These are phyloP conservation scores for Calliphora vomitoria DNA, from an alignment of 2,888 invertebrate genomes.

Conservation along the genomic window DNA sequence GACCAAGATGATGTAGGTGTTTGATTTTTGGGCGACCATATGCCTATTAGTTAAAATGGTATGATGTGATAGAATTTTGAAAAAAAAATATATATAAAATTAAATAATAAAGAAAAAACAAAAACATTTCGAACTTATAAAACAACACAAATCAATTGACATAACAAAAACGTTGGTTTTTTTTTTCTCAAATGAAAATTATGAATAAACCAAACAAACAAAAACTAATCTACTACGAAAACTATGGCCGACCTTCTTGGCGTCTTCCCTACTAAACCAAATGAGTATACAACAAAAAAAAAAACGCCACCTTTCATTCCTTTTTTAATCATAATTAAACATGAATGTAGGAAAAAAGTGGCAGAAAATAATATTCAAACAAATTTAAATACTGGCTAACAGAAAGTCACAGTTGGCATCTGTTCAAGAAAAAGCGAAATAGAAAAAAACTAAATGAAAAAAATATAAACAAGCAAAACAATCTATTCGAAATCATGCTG, in stretches of 20 bases:
- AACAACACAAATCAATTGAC: conserved; percentile 60
- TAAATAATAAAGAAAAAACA: conserved; percentile 10
- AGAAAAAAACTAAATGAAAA: conserved; percentile 57
- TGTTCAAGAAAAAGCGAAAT: conserved; percentile 78
- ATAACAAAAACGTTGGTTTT: conserved; percentile 51
- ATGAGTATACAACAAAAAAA: conserved; percentile 5
- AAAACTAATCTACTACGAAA: conserved; percentile 27
- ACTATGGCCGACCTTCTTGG: conserved; percentile 46
- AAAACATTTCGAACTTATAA: conserved; percentile 45
- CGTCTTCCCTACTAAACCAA: conserved; percentile 54
- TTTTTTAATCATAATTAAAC: conserved; percentile 58
- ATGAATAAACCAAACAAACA: conserved; percentile 58
- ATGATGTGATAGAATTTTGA: conserved; percentile 36
- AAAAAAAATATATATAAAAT: conserved; percentile 17
- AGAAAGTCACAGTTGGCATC: conserved; percentile 81
- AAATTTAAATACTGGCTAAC: conserved; percentile 52
- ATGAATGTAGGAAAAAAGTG: conserved; percentile 59
- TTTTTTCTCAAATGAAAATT: conserved; percentile 31
- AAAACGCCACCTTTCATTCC: conserved; percentile 24
- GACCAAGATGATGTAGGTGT: conserved; percentile 80
- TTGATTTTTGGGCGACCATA: conserved; percentile 83
- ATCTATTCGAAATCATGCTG: conserved; percentile 64
- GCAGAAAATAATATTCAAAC: conserved; percentile 52
- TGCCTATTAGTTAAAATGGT: conserved; percentile 77
- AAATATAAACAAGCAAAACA: conserved; percentile 56